Evolutionary conservation across 2,797 vertebrate genomes (phyloP).

Genomic region (Neostethus bicornis): DNA sequence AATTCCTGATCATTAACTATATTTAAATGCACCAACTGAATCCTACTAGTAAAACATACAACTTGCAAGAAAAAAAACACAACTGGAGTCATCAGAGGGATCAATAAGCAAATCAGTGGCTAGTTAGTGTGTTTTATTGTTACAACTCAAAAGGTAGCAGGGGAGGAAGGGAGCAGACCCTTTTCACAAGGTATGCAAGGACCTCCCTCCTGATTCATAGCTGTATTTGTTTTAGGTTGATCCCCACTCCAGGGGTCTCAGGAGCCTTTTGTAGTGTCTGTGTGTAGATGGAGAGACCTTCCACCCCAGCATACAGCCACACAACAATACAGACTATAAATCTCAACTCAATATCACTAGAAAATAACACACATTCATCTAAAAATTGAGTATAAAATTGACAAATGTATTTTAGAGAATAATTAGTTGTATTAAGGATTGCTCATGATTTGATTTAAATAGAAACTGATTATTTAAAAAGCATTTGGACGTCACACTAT

Average conservation of each 20-base stretch:
- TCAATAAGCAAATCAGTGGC: conserved; percentile 61
- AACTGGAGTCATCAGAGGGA: conserved; percentile 32
- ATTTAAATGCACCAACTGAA: too few species aligned
- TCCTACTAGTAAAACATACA: too few species aligned
- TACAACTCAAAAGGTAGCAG: conserved; percentile 34
- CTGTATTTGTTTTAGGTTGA: conserved; percentile 59
- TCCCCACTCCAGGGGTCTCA: conserved; percentile 58
- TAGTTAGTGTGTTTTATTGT: conserved; percentile 57
- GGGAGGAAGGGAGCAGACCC: conserved; percentile 21
- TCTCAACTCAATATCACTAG: conserved; percentile 36
- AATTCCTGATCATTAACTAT: too few species aligned
- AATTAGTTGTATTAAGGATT: not conserved
- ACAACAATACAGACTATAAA: conserved; percentile 60
- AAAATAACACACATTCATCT: conserved; percentile 13
- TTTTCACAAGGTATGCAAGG: conserved; percentile 58
- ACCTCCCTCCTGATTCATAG: conserved; percentile 40
- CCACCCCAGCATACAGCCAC: conserved; percentile 60
- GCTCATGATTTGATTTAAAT: not conserved
- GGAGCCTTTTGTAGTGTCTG: conserved; percentile 67
- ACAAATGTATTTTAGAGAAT: too few species aligned
- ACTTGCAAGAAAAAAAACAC: conserved; percentile 18
- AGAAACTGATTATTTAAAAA: not conserved
- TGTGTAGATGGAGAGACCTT: conserved; percentile 49
- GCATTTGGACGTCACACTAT: conserved; percentile 3
- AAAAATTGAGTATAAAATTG: too few species aligned